Percentiles rank a stretch among this genome's conserved stretches.
phyloP scores from a whole-genome alignment of 64 coral and sea anemone species.

The Pocillopora damicornis region DNA sequence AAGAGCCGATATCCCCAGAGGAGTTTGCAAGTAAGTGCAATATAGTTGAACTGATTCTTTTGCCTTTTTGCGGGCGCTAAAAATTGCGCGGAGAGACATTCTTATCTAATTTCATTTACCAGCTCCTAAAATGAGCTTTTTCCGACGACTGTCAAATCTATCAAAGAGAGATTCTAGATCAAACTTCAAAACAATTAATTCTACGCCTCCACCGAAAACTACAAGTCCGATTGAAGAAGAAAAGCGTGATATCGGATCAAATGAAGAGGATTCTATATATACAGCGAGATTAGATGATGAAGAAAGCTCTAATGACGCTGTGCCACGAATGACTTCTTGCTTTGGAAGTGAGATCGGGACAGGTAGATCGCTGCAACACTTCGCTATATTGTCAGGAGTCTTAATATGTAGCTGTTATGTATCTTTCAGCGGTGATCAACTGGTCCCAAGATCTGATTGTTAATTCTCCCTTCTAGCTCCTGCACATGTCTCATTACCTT shows the following conservation, averaged over 20 bases:
- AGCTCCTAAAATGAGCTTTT: neutral
- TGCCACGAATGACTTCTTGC: neutral
- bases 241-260: neutral
- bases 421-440: too few relatives aligned
- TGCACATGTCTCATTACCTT: too few relatives aligned
- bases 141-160: neutral
- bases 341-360: neutral
- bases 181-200: neutral
- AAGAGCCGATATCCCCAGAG: neutral
- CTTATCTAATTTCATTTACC: neutral
- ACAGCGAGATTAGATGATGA: too few relatives aligned
- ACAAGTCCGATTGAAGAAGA: neutral
- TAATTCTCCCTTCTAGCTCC: too few relatives aligned
- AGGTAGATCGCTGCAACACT: neutral
- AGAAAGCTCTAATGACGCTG: too few relatives aligned
- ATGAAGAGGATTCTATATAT: too few relatives aligned
- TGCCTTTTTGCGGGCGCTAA: too few relatives aligned
- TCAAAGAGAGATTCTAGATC: neutral
- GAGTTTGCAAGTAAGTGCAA: constrained; percentile 37
- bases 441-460: too few relatives aligned
- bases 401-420: neutral
- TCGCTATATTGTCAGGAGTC: neutral
- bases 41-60: neutral
- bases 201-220: neutral
- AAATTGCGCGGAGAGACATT: too few relatives aligned